Evolutionary conservation across 2,888 invertebrate genomes (phyloP).

Genomic region (Sminthurides aquaticus): DNA sequence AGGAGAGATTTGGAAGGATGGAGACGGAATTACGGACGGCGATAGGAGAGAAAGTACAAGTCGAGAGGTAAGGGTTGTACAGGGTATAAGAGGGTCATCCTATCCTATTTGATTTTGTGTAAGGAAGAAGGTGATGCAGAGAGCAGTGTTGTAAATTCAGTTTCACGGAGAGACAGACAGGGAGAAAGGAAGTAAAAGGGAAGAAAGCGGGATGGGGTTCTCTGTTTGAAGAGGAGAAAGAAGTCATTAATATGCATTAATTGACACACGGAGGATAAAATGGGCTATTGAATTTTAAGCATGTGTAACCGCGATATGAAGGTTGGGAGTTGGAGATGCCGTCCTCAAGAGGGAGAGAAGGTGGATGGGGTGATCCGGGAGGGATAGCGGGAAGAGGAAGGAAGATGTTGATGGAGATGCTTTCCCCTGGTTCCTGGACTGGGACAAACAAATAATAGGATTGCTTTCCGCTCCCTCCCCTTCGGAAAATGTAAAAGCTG

Average conservation of each 20-base stretch:
- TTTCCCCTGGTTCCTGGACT: background rate
- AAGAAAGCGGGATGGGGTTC: background rate
- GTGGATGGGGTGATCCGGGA: no score
- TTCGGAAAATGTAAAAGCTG: no score
- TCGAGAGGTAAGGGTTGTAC: background rate
- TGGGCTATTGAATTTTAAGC: conserved; percentile 36
- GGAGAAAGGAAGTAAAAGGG: no score
- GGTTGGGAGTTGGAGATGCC: no score
- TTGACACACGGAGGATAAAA: conserved; percentile 38
- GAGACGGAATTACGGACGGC: no score
- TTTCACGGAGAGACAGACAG: no score
- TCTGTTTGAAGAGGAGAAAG: background rate
- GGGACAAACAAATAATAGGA: background rate
- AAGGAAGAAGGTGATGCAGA: background rate
- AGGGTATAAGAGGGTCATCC: background rate
- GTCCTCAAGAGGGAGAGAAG: no score
- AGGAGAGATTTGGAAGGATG: background rate
- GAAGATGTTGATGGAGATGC: background rate
- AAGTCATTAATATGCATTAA: conserved; percentile 43
- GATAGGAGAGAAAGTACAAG: background rate
- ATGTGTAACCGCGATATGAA: conserved; percentile 28
- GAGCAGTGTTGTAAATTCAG: no score
- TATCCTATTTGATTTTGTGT: background rate
- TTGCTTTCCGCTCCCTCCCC: conserved; percentile 20
- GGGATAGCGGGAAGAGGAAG: no score